Evolutionary conservation across 2,888 invertebrate species (phyloP).

Genomic region (Priapulus caudatus): DNA sequence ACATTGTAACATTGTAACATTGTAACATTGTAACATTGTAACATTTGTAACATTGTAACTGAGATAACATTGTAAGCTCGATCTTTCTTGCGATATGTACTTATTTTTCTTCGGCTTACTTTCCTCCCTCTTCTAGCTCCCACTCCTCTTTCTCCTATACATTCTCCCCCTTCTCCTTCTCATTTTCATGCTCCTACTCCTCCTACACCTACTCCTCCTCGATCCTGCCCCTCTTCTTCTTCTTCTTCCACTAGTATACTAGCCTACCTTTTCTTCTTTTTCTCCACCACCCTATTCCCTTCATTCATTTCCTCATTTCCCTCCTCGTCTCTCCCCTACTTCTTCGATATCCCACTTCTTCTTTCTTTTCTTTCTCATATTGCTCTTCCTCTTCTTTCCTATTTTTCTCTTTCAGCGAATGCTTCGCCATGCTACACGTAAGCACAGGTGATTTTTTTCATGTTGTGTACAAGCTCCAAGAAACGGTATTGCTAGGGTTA

Average conservation of each 20-base stretch:
- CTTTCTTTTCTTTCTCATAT: conserved; percentile 9
- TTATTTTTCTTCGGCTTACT: conserved; percentile 1
- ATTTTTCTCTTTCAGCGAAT: no score
- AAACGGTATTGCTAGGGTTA: no score
- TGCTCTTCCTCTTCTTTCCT: conserved; percentile 7
- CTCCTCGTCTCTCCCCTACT: conserved; percentile 3
- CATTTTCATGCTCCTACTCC: conserved; percentile 4
- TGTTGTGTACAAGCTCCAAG: no score
- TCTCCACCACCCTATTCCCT: neutral
- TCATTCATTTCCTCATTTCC: conserved; percentile 8
- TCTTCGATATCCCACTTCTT: conserved; percentile 4
- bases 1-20: no score
- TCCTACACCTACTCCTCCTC: conserved; percentile 6
- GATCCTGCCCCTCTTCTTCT: conserved; percentile 4
- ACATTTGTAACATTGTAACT: no score
- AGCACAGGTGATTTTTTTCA: no score
- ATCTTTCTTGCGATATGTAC: no score
- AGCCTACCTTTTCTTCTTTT: conserved; percentile 4
- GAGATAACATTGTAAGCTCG: no score
- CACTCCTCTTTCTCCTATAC: conserved; percentile 6
- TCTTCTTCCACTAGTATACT: conserved; percentile 6
- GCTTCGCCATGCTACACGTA: no score
- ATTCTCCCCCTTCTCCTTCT: neutral
- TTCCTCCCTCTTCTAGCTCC: conserved; percentile 9
- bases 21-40: no score